phyloP scores from a whole-genome alignment of 2,797 vertebrate species.

The Geotrypetes seraphini region DNA sequence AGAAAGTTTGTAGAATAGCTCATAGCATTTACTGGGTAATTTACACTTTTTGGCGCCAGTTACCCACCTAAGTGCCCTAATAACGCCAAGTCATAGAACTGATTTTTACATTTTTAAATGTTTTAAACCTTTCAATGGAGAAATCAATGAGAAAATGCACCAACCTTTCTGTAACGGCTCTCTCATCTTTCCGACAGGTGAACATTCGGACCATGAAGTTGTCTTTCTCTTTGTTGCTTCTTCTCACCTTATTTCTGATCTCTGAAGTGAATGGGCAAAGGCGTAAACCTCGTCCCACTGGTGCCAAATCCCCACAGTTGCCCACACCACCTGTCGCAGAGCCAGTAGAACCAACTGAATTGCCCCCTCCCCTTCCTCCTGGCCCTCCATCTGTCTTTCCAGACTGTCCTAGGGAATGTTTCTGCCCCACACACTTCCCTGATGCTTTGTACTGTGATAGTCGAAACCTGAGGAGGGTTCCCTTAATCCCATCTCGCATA shows the following conservation, averaged over 20 bases:
- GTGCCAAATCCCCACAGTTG: slow-evolving; percentile 20
- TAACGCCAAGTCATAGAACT: too few relatives aligned
- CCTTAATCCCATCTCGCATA: slow-evolving; percentile 72
- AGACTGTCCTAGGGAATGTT: slow-evolving; percentile 83
- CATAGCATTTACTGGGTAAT: too few relatives aligned
- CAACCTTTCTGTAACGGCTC: too few relatives aligned
- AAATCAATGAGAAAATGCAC: too few relatives aligned
- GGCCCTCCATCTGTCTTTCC: slow-evolving; percentile 72
- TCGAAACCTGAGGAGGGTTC: slow-evolving; percentile 82
- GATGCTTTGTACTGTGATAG: slow-evolving; percentile 91
- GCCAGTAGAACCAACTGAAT: slow-evolving; percentile 80
- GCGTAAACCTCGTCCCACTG: slow-evolving; percentile 10
- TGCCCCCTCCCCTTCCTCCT: slow-evolving; percentile 75
- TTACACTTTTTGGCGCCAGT: too few relatives aligned
- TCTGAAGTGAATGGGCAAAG: slow-evolving; percentile 61
- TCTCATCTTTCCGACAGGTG: too few relatives aligned
- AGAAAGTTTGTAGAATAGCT: too few relatives aligned
- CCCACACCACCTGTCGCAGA: slow-evolving; percentile 32
- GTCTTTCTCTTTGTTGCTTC: too few relatives aligned
- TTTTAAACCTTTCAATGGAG: too few relatives aligned
- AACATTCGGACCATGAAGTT: too few relatives aligned
- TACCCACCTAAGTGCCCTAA: too few relatives aligned
- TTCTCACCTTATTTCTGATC: slow-evolving; percentile 68
- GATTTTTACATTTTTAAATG: too few relatives aligned
- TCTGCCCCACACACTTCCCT: slow-evolving; percentile 74